Evolutionary conservation across 1,140 invertebrate genomes (phyloP).

Genomic region (Neodiprion virginianus): DNA sequence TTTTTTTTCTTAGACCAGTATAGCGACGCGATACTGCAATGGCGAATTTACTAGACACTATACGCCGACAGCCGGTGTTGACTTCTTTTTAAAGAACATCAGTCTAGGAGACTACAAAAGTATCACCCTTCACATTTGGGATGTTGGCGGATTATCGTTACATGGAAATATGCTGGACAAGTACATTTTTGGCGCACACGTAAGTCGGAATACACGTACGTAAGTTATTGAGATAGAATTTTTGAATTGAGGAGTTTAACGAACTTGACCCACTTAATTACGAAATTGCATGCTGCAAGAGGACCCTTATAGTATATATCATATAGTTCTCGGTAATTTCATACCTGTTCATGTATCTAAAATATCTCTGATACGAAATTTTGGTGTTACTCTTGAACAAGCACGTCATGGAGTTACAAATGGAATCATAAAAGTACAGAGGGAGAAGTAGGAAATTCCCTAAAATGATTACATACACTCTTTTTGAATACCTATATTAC

Average conservation of each 20-base stretch:
- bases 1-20: conserved; percentile 67
- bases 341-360: no score
- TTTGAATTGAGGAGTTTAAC: not conserved
- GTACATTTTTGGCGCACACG: conserved; percentile 82
- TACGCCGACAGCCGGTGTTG: conserved; percentile 78
- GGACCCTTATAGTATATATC: no score
- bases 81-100: conserved; percentile 79
- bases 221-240: not conserved
- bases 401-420: no score
- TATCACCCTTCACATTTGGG: conserved; percentile 81
- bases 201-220: conserved; percentile 55
- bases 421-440: no score
- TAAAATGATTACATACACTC: no score
- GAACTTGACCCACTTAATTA: not conserved
- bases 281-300: not conserved
- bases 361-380: no score
- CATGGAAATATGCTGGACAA: conserved; percentile 82
- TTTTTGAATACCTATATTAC: no score
- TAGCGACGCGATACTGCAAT: conserved; percentile 75
- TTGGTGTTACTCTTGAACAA: no score
- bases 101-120: conserved; percentile 72
- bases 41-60: conserved; percentile 80
- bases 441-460: no score
- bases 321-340: no score
- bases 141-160: conserved; percentile 81